Evolutionary conservation across 2,113 vertebrate genomes (phyloP), one percentile per base, ranked within the genome.

Genomic region (Gavia stellata): DNA sequence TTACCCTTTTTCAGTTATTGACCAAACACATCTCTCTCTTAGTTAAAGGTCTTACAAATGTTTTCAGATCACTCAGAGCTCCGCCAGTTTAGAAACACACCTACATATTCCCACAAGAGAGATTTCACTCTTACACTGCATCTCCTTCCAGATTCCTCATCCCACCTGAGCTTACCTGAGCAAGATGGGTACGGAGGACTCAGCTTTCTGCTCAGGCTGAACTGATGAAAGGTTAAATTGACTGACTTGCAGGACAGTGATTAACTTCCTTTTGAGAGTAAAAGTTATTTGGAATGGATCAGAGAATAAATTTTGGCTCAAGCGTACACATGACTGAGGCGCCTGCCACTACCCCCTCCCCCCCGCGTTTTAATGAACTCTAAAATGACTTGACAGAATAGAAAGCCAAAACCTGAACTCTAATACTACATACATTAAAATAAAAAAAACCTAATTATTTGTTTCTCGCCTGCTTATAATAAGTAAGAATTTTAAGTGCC

Each of bases 331-430:
- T 23, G 38, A 63, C 47, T 14, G 7, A 61, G 52, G 19, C 5
- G 13, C 17, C 47, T 2, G 2, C 11, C 4, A 14, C 8, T 12
- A 7, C 26, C 19, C 10, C 2, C 13, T 33, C 7, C 6, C 9
- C 8, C 28, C 1, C 4, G n/a, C 12, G 53, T 85, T 77, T 79
- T 73, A 81, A 52, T 73, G 29, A 88, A 50, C 40, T 68, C 49
- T 56, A 47, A 73, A 91, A 38, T 26, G 2, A 52, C 44, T 83
- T 68, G 21, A 28, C 3, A 29, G 40, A 82, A 42, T 15, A 81
- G 31, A 62, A 77, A 62, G 25, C 25, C 31, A 80, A 65, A 86
- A 68, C 1, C 7, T 58, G 36, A 85, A 53, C 18, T 36, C 44
- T 49, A 53, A 56, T 59, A 20, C 38, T 53, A 12, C 33, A 18